A percentile compares a stretch with the other conserved stretches of the same genome.
Evolutionary conservation across 1,140 invertebrate species (phyloP).

Genomic region (Hypsibius dujardini): DNA sequence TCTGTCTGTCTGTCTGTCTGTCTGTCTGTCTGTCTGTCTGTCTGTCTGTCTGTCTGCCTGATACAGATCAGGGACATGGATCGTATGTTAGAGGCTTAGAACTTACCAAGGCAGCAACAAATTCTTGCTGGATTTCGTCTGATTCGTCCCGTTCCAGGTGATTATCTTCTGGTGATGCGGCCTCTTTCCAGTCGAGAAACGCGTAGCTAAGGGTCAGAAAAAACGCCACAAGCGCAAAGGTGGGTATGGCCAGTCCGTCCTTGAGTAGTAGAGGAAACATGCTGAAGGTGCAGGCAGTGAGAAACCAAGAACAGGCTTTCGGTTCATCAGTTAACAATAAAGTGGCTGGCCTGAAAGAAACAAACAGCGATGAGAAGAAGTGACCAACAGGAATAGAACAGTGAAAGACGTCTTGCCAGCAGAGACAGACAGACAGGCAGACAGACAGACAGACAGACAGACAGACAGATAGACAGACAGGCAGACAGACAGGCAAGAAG

Average conservation of each 20-base stretch:
- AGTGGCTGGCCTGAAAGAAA: constrained; percentile 43
- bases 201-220: constrained; percentile 26
- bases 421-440: too few species aligned
- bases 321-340: constrained; percentile 53
- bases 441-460: too few species aligned
- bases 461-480: too few species aligned
- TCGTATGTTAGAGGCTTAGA: too few species aligned
- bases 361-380: too few species aligned
- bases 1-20: too few species aligned
- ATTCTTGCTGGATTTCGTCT: constrained; percentile 17
- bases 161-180: constrained; percentile 19
- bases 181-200: constrained; percentile 18
- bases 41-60: too few species aligned
- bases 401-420: too few species aligned
- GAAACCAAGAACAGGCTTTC: constrained; percentile 61
- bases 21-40: too few species aligned
- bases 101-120: constrained; percentile 15
- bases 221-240: constrained; percentile 39
- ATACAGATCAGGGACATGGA: too few species aligned
- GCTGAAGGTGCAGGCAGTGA: constrained; percentile 54
- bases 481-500: too few species aligned
- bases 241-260: constrained; percentile 55
- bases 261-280: constrained; percentile 73
- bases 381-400: too few species aligned
- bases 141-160: constrained; percentile 3